Evolutionary conservation across 2,888 invertebrate genomes (phyloP).

Genomic region (Crematogaster levior): DNA sequence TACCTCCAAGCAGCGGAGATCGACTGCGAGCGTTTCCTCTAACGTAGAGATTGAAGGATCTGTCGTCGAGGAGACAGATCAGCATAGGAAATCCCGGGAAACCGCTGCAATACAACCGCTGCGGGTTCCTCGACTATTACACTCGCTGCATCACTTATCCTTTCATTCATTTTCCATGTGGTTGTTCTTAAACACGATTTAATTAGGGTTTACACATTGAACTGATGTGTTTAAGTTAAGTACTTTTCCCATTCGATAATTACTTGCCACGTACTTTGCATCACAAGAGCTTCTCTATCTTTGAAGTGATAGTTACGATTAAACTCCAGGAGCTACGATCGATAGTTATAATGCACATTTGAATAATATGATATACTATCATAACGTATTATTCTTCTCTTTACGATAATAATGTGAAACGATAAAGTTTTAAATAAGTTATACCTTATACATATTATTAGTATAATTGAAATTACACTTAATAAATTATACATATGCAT

Average conservation of each 20-base stretch:
- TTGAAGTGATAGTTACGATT: slow-evolving; percentile 27
- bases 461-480: not conserved
- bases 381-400: not conserved
- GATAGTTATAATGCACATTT: not conserved
- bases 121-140: slow-evolving; percentile 55
- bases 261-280: slow-evolving; percentile 54
- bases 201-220: slow-evolving; percentile 61
- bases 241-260: slow-evolving; percentile 53
- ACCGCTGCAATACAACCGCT: slow-evolving; percentile 50
- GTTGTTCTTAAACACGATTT: slow-evolving; percentile 67
- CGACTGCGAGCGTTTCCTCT: slow-evolving; percentile 37
- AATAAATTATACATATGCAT: no score
- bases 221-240: slow-evolving; percentile 58
- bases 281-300: slow-evolving; percentile 39
- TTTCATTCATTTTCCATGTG: slow-evolving; percentile 71
- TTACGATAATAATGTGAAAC: not conserved
- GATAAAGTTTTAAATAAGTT: slow-evolving; percentile 8
- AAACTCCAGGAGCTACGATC: not conserved
- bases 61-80: slow-evolving; percentile 10
- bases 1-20: slow-evolving; percentile 1
- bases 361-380: not conserved
- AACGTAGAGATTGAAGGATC: slow-evolving; percentile 19
- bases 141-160: slow-evolving; percentile 64
- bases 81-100: slow-evolving; percentile 57
- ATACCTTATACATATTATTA: not conserved